Conservation (phyloP, 2,797 vertebrate genomes). For the Crax fasciolata region DNA sequence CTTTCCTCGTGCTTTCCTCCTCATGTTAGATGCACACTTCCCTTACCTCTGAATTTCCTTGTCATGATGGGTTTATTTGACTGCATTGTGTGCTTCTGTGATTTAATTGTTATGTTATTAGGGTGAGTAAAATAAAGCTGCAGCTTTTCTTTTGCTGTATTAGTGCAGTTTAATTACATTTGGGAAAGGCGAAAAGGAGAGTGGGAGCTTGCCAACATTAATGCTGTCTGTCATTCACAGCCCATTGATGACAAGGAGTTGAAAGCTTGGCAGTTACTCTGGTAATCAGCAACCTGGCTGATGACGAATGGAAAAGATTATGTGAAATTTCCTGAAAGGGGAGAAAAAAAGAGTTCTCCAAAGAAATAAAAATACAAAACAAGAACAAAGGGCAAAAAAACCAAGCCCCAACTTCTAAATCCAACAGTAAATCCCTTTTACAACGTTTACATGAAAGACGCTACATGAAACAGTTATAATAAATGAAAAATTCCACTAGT, state of each 20-base stretch:
- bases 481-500: slow-evolving; percentile 10
- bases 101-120: slow-evolving; percentile 75
- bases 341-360: slow-evolving; percentile 30
- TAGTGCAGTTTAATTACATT: slow-evolving; percentile 78
- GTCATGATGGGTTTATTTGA: slow-evolving; percentile 48
- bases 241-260: slow-evolving; percentile 81
- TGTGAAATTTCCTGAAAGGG: slow-evolving; percentile 72
- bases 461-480: slow-evolving; percentile 1
- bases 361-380: slow-evolving; percentile 62
- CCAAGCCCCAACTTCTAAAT: slow-evolving; percentile 25
- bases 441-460: slow-evolving; percentile 28
- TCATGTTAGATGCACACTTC: not conserved
- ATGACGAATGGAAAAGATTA: slow-evolving; percentile 78
- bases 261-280: slow-evolving; percentile 80
- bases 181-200: slow-evolving; percentile 77
- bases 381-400: slow-evolving; percentile 55
- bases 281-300: slow-evolving; percentile 80
- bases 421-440: slow-evolving; percentile 25
- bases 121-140: slow-evolving; percentile 75
- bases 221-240: slow-evolving; percentile 80
- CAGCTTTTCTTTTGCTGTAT: slow-evolving; percentile 73
- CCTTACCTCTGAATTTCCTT: slow-evolving; percentile 57
- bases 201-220: slow-evolving; percentile 79
- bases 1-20: not conserved
- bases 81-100: slow-evolving; percentile 57